Evolutionary conservation across 2,888 invertebrate genomes (phyloP), one percentile per base, ranked within the genome.

Genomic region (Electrophaes corylata): DNA sequence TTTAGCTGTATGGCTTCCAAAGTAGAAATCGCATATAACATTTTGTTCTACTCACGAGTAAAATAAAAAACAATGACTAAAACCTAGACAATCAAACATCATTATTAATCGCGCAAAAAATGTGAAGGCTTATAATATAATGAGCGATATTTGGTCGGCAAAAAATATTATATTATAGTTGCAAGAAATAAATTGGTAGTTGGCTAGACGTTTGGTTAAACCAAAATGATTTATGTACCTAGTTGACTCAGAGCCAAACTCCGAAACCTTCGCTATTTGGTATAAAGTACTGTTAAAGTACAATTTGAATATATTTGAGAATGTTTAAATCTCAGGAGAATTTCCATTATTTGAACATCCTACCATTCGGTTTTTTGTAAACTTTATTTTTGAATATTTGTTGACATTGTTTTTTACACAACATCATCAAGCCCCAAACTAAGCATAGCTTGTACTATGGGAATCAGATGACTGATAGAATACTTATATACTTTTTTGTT

Each of bases 21-120:
- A 12, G 4, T 3, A 37, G 16, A 16, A 14, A 37, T 2, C 16
- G 10, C 26, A 20, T 4, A 5, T 20, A 20, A 5, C 5, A 20
- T 20, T 20, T 20, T 1, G 5, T 5, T 20, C 20, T 5, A 29
- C 6, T 29, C 10, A 29, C 8, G 10, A 10, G 26, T 3, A 10
- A 29, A 10, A 10, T 10, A 46, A 31, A 45, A 43, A 44, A 20
- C 29, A 18, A 44, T 41, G 14, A 45, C 33, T 12, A 49, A n/a
- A 45, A 45, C 23, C 11, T 10, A 29, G 26, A 8, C 8, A 29
- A 26, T 50, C 23, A 50, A 33, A 41, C 43, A 56, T 37, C 45
- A 60, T 61, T 55, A 48, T 29, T 58, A 62, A 62, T 64, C 37
- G 50, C 23, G 55, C 58, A 62, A 64, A 66, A 66, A 62, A 55